phyloP scores from a whole-genome alignment of 2,113 vertebrate species.

The Lipophrys pholis region DNA sequence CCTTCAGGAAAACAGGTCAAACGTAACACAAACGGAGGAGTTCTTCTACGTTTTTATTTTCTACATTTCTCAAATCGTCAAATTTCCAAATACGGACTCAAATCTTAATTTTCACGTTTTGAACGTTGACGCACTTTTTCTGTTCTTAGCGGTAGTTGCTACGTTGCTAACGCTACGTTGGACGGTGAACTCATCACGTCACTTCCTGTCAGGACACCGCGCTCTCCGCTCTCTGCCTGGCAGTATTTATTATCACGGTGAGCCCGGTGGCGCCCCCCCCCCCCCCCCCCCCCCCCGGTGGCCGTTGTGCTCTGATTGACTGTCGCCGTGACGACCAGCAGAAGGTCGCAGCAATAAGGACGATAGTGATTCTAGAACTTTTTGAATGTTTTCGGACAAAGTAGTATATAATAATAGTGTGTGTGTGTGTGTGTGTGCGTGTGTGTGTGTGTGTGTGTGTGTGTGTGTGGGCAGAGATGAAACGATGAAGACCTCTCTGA shows the following conservation, averaged over 20 bases:
- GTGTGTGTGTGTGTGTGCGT: slow-evolving; percentile 9
- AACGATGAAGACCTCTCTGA: slow-evolving; percentile 27
- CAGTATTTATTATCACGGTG: slow-evolving; percentile 81
- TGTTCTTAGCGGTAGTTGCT: too few relatives aligned
- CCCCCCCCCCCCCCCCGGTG: slow-evolving; percentile 40
- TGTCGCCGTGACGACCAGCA: slow-evolving; percentile 67
- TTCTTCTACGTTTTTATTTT: too few relatives aligned
- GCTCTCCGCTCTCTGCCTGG: slow-evolving; percentile 35
- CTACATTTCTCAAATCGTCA: too few relatives aligned
- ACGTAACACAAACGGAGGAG: too few relatives aligned
- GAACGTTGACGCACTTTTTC: too few relatives aligned
- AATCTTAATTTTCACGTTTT: too few relatives aligned
- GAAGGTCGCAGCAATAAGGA: slow-evolving; percentile 73
- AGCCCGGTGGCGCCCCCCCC: too few relatives aligned
- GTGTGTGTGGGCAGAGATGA: slow-evolving; percentile 9
- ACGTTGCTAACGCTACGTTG: too few relatives aligned
- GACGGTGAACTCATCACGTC: slow-evolving; percentile 3
- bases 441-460: too few relatives aligned
- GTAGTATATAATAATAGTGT: slow-evolving; percentile 62
- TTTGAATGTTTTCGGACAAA: slow-evolving; percentile 70
- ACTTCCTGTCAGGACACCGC: not conserved
- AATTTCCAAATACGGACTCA: too few relatives aligned
- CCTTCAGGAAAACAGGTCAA: too few relatives aligned
- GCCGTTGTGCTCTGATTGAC: slow-evolving; percentile 62
- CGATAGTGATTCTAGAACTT: slow-evolving; percentile 47